A percentile compares a stretch with the other conserved stretches of the same genome.
These are phyloP conservation scores for Dendrophyllia cribrosa DNA, from an alignment of 64 coral and sea anemone species.

Conservation along the genomic window DNA sequence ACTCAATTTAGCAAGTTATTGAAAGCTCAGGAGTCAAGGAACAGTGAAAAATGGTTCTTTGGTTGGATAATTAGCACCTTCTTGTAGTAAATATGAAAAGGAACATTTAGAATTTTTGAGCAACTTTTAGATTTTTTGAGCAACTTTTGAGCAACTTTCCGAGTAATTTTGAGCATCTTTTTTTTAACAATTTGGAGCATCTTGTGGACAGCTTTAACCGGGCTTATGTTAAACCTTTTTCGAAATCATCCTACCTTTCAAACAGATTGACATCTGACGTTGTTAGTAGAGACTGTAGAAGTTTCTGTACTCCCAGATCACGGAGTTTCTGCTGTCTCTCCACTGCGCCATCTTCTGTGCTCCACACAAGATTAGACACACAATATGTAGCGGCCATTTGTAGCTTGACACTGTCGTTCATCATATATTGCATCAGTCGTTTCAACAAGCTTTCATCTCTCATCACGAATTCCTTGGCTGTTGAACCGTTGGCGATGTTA, in stretches of 20 bases:
- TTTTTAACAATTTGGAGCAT: too few relatives aligned
- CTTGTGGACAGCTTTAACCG: too few relatives aligned
- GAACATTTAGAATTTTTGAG: too few relatives aligned
- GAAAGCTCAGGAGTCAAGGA: too few relatives aligned
- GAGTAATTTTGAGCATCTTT: too few relatives aligned
- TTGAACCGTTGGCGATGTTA: slow-evolving; percentile 93
- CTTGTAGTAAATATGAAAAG: too few relatives aligned
- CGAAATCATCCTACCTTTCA: slow-evolving; percentile 72
- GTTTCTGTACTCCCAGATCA: slow-evolving; percentile 92
- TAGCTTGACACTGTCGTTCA: slow-evolving; percentile 92
- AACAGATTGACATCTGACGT: slow-evolving; percentile 89
- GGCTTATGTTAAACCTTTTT: not conserved
- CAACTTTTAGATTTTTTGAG: too few relatives aligned
- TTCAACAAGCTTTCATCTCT: slow-evolving; percentile 74
- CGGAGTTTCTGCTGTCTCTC: slow-evolving; percentile 84
- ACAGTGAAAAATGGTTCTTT: too few relatives aligned
- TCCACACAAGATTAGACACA: slow-evolving; percentile 97
- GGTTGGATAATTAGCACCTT: too few relatives aligned
- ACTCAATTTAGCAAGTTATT: too few relatives aligned
- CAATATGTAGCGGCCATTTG: slow-evolving; percentile 95
- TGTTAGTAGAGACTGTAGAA: slow-evolving; percentile 87
- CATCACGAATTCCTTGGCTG: slow-evolving; percentile 95
- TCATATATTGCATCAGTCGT: slow-evolving; percentile 91
- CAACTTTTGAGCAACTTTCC: too few relatives aligned
- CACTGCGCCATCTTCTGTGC: slow-evolving; percentile 83